phyloP scores from a whole-genome alignment of 2,888 invertebrate genomes.

The Tenthredo notha region DNA sequence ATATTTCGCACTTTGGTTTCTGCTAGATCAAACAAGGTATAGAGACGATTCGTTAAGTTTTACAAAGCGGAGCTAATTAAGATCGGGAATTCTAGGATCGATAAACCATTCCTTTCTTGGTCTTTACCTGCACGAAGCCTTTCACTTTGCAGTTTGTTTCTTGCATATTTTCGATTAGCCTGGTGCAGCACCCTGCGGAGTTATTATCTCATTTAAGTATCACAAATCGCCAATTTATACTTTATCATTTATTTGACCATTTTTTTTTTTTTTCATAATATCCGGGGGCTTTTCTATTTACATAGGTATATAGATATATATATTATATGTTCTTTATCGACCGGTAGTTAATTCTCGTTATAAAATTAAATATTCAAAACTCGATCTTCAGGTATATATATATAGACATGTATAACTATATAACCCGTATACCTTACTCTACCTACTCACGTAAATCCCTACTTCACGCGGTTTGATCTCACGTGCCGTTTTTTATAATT shows the following conservation, averaged over 20 bases:
- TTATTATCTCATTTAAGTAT: constrained; percentile 26
- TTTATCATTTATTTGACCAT: constrained; percentile 16
- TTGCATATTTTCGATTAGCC: constrained; percentile 7
- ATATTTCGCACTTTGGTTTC: too few relatives aligned
- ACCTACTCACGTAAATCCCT: background rate
- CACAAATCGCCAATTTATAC: constrained; percentile 18
- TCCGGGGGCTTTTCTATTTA: background rate
- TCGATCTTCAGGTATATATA: background rate
- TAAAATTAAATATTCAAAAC: background rate
- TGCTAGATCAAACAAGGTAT: too few relatives aligned
- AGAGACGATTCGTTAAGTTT: background rate
- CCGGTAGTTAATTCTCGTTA: background rate
- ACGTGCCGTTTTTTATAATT: constrained; percentile 31
- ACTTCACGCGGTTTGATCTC: constrained; percentile 25
- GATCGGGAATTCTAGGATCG: constrained; percentile 30
- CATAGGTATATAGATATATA: too few relatives aligned
- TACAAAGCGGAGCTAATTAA: constrained; percentile 39
- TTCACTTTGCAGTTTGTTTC: constrained; percentile 31
- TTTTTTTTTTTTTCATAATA: background rate
- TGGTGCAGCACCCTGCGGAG: background rate
- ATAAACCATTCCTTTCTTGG: constrained; percentile 49
- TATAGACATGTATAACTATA: too few relatives aligned
- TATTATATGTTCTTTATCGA: constrained; percentile 4
- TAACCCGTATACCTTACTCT: background rate
- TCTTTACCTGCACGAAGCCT: constrained; percentile 15